Base-by-base conservation (phyloP, 2,888 invertebrate species). In the Ormyrus thymus region DNA sequence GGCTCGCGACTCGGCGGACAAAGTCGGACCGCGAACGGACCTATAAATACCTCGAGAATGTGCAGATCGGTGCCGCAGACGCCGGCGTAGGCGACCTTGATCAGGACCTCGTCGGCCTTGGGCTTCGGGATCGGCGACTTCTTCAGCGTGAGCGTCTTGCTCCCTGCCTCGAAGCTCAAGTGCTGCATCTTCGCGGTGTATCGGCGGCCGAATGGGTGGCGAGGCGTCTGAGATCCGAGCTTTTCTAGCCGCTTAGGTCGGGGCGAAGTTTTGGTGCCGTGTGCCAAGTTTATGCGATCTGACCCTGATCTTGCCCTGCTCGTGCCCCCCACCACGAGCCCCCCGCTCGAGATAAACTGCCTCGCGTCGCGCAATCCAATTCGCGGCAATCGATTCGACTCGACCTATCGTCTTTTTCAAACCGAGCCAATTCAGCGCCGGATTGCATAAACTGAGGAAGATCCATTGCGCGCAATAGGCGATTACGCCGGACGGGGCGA, bases 11-110 rank as follows among this genome's bases (percentile, higher is more conserved):
- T 69, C 10, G n/a, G n/a, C 55, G 2, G 11, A 3, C 1, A 55
- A 11, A 13, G n/a, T 55, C n/a, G 6, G n/a, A n/a, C n/a, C n/a
- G n/a, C n/a, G n/a, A n/a, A 59, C 29, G 11, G 29, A 29, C n/a
- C n/a, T 1, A 2, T 59, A 29, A 1, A 51, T n/a, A 95, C 95
- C 90, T 93, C 92, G 9, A 95, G 91, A 69, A 95, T 94, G 84
- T 95, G 95, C 6, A 95, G 89, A 88, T 95, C 95, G 0, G 95
- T 95, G 0, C 95, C 95, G 84, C 95, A 95, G 48, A 95, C 90
- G 0, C 95, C 95, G 0, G 94, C 90, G 85, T 92, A 94, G 7
- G 93, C 92, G 0, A 95, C 94, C 86, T 92, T 93, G 0, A 95
- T 91, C 3, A 94, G 91, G 66, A 95, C 92, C n/a, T 94, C 93